Evolutionary conservation across 2,888 invertebrate genomes (phyloP), one percentile per base, ranked within the genome.

Genomic region (Parnassius apollo): DNA sequence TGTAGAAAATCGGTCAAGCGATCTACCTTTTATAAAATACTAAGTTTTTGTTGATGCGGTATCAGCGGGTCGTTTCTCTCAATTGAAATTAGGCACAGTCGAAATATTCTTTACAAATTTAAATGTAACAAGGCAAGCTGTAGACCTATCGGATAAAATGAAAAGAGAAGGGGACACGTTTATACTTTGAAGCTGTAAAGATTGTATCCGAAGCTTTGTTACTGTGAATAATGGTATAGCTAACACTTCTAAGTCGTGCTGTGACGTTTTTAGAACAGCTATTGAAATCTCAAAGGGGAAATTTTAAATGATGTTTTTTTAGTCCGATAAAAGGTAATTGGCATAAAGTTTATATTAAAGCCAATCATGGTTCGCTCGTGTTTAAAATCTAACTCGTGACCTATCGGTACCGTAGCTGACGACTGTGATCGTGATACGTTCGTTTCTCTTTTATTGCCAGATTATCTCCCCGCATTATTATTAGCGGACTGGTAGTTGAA

Each of bases 221-320:
- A 66, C 65, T 68, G 63, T 66, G 71, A 68, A 71, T 72, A 74
- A 74, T 71, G 72, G 71, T 73, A 73, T 69, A 72, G 71, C 71
- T 75, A 75, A 75, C 74, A 71, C 69, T 74, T 69, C 75, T 72
- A 74, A 74, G 72, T 76, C 68, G 68, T 68, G 67, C 69, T 69
- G 69, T 69, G 69, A 69, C 71, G 70, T 72, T 66, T 71, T 68
- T 72, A 69, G 71, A 70, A 71, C 70, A 67, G 65, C 68, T 69
- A 71, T 69, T 71, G 66, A 67, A 63, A 65, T 62, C 67, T 66
- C 67, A 64, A 65, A 66, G 68, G 67, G 62, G 59, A 66, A 66
- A 66, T 66, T 68, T 18, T 67, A 65, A 68, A 62, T 65, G 65
- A 66, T 66, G 57, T 51, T 59, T 61, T 64, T 63, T 63, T 58